Conservation (phyloP, 2,888 invertebrate species). For the Himalopsyche kuldschensis region DNA sequence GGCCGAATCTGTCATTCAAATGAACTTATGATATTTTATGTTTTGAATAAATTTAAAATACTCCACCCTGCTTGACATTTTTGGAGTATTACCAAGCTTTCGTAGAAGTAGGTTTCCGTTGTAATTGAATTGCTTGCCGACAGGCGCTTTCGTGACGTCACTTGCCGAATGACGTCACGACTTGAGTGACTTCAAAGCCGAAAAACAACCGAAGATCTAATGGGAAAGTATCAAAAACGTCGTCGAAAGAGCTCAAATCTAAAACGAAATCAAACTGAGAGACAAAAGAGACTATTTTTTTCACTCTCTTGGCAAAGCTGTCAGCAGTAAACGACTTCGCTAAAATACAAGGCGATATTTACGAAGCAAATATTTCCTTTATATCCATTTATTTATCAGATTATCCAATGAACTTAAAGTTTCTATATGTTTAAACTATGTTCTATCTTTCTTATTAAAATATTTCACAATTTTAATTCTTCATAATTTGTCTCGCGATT, state of each 20-base stretch:
- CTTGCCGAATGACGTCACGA: not conserved
- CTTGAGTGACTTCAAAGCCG: not conserved
- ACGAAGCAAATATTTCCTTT: not conserved
- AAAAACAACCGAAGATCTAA: not conserved
- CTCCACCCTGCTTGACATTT: not conserved
- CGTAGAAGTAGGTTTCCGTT: slow-evolving; percentile 2
- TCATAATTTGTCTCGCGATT: too few relatives aligned
- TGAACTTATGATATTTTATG: too few relatives aligned
- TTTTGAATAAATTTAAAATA: not conserved
- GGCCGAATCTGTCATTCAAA: too few relatives aligned
- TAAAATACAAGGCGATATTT: not conserved
- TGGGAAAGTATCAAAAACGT: not conserved
- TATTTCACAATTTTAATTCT: too few relatives aligned
- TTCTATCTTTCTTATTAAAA: too few relatives aligned
- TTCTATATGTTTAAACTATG: too few relatives aligned
- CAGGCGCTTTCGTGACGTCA: slow-evolving; percentile 24
- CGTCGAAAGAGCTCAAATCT: not conserved
- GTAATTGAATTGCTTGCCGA: slow-evolving; percentile 34
- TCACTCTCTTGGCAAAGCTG: not conserved
- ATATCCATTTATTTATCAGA: not conserved
- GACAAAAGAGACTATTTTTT: not conserved
- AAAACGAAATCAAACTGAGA: not conserved
- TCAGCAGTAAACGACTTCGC: not conserved
- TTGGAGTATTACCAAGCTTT: slow-evolving; percentile 4
- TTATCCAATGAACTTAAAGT: too few relatives aligned